A percentile compares a stretch with the other conserved stretches of the same genome.
Conservation (phyloP, 2,888 invertebrate species). For the Hoplodrina ambigua region DNA sequence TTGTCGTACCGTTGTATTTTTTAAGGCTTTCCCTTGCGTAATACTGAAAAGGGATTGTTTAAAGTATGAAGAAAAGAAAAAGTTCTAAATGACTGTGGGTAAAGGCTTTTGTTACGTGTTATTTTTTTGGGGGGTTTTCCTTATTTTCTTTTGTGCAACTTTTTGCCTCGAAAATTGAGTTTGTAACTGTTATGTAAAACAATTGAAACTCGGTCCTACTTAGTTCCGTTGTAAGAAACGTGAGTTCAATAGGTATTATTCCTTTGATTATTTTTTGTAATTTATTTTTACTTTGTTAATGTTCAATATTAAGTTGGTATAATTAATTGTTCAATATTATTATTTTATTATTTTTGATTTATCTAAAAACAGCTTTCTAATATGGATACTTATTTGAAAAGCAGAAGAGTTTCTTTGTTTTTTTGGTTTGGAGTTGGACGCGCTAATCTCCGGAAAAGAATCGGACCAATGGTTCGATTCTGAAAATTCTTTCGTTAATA, state of each 20-base stretch:
- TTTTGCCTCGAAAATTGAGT: not conserved
- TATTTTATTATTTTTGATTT: not conserved
- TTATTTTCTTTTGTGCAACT: not conserved
- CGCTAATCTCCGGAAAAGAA: too few relatives aligned
- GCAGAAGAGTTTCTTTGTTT: too few relatives aligned
- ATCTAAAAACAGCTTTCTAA: too few relatives aligned
- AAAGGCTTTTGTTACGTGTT: not conserved
- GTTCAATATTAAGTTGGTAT: too few relatives aligned
- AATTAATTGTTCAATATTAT: not conserved
- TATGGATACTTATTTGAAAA: too few relatives aligned
- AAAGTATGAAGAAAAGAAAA: slow-evolving; percentile 1
- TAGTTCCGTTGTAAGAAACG: not conserved
- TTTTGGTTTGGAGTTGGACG: too few relatives aligned
- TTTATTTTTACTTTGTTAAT: too few relatives aligned
- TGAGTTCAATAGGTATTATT: not conserved
- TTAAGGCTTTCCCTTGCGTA: slow-evolving; percentile 6
- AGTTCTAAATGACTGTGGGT: not conserved
- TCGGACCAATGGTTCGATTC: too few relatives aligned
- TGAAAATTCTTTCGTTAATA: too few relatives aligned
- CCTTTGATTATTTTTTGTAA: not conserved
- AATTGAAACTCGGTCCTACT: not conserved
- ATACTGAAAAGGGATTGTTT: not conserved
- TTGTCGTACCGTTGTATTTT: slow-evolving; percentile 22
- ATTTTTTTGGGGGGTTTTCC: not conserved
- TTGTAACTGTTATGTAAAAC: not conserved